These are phyloP conservation scores for Molothrus aeneus DNA, from an alignment of 2,797 vertebrate species.

Conservation along the genomic window DNA sequence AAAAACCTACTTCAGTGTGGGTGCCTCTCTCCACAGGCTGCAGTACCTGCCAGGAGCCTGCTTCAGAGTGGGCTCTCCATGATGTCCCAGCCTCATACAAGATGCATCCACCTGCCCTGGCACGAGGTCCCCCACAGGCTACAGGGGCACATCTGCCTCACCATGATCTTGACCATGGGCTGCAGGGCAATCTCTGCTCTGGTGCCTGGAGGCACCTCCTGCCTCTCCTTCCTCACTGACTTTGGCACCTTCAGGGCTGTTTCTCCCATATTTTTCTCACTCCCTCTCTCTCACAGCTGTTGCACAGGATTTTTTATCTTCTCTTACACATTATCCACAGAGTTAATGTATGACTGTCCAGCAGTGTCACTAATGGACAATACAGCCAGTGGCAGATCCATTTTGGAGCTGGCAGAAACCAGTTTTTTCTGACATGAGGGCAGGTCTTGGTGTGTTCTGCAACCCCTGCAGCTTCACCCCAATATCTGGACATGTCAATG, in stretches of 20 bases:
- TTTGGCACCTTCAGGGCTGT: background rate
- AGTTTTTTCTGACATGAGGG: background rate
- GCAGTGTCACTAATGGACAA: background rate
- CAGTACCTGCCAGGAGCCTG: background rate
- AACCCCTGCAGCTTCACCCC: background rate
- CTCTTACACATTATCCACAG: background rate
- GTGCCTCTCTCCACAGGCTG: background rate
- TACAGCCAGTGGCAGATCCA: background rate
- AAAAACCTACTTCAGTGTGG: fast-evolving
- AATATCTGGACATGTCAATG: fast-evolving
- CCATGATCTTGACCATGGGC: fast-evolving
- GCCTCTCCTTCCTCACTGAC: background rate
- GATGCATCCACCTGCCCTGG: background rate
- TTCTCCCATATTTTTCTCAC: background rate
- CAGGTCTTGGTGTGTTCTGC: background rate
- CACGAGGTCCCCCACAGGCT: fast-evolving
- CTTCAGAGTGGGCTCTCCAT: fast-evolving
- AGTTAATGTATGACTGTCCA: background rate
- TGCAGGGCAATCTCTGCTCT: background rate
- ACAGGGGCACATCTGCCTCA: background rate
- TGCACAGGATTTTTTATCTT: background rate
- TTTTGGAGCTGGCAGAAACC: background rate
- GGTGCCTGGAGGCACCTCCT: background rate
- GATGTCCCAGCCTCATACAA: background rate
- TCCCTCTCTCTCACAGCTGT: background rate